Conservation (phyloP, 2,113 vertebrate species). For the Eurypyga helias region DNA sequence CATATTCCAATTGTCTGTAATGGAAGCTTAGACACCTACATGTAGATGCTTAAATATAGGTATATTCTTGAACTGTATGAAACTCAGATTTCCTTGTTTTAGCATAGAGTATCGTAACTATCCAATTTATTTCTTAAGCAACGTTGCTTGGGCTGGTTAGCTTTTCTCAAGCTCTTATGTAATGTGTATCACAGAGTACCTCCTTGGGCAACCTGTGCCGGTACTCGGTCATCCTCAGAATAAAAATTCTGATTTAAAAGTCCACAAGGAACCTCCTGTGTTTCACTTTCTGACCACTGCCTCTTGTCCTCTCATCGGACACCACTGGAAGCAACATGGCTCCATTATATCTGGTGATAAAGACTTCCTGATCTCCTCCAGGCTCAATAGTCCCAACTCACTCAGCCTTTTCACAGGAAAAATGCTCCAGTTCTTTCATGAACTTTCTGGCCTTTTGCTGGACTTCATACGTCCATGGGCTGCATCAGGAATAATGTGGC, state of each 20-base stretch:
- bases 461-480: fast-evolving
- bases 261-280: not conserved
- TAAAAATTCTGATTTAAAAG: not conserved
- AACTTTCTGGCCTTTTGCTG: not conserved
- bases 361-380: not conserved
- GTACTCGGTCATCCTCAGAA: not conserved
- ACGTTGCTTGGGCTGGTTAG: too few relatives aligned
- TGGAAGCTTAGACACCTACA: not conserved
- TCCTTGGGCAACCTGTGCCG: not conserved
- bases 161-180: too few relatives aligned
- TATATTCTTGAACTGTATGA: not conserved
- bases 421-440: not conserved
- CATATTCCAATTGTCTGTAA: too few relatives aligned
- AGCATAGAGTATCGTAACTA: too few relatives aligned
- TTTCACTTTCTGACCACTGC: not conserved
- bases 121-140: too few relatives aligned
- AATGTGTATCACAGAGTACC: not conserved
- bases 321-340: not conserved
- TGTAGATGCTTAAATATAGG: not conserved
- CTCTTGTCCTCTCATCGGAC: not conserved
- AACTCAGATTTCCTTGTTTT: too few relatives aligned
- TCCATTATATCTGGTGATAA: not conserved
- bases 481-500: too few relatives aligned
- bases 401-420: not conserved
- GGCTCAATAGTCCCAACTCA: not conserved